These are phyloP conservation scores for Lepidochrysops patricia DNA, from an alignment of 2,888 invertebrate species.

Conservation along the genomic window DNA sequence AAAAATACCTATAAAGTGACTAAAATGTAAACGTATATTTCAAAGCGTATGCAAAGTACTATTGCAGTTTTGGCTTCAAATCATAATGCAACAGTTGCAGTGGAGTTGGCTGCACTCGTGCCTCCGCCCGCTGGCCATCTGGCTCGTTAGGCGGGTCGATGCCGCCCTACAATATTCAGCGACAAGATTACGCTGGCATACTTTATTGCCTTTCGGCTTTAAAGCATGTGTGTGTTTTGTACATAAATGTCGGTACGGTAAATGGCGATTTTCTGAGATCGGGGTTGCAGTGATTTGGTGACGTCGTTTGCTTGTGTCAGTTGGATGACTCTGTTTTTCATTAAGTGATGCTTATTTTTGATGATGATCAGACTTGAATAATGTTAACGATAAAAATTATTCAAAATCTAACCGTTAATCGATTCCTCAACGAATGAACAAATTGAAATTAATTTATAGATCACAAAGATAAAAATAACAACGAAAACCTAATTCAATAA, in stretches of 20 bases:
- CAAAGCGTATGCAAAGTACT: neutral
- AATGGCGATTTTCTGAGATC: neutral
- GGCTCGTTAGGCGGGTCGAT: conserved; percentile 11
- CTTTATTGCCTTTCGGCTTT: neutral
- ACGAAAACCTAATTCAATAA: neutral
- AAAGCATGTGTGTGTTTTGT: neutral
- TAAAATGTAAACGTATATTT: neutral
- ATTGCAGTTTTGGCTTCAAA: neutral
- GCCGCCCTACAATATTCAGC: conserved; percentile 8
- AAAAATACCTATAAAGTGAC: too few species aligned
- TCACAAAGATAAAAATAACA: neutral
- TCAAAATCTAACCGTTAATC: neutral
- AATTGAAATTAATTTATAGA: neutral
- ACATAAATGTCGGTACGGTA: neutral
- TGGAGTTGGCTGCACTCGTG: neutral
- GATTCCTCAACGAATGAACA: neutral
- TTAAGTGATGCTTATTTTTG: too few species aligned
- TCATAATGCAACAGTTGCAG: conserved; percentile 7
- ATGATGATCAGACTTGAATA: too few species aligned
- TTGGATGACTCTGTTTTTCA: neutral
- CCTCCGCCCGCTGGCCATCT: conserved; percentile 2
- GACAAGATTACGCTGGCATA: conserved; percentile 9
- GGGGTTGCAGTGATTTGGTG: neutral
- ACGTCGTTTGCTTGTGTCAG: neutral
- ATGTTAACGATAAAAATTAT: neutral